Conservation (phyloP, 2,797 vertebrate genomes). For the Pangasius macronema region DNA sequence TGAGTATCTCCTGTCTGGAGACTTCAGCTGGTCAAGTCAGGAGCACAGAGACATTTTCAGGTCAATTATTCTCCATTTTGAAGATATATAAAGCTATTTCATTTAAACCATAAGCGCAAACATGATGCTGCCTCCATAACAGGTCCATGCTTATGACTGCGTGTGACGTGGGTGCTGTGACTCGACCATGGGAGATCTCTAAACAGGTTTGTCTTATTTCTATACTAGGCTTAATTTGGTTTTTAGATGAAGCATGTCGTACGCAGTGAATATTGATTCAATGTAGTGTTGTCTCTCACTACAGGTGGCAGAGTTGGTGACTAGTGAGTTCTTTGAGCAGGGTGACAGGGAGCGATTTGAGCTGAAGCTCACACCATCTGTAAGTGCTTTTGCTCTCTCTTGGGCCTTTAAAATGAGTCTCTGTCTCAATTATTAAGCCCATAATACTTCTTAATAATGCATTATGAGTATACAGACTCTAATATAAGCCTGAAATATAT, state of each 20-base stretch:
- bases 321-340: slow-evolving; percentile 83
- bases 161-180: slow-evolving; percentile 80
- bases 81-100: slow-evolving; percentile 1
- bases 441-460: background rate
- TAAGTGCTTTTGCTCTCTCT: slow-evolving; percentile 56
- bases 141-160: slow-evolving; percentile 85
- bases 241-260: background rate
- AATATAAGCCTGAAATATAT: background rate
- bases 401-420: background rate
- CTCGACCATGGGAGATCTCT: slow-evolving; percentile 81
- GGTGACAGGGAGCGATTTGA: slow-evolving; percentile 80
- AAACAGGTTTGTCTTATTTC: slow-evolving; percentile 72
- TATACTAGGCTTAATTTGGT: background rate
- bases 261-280: background rate
- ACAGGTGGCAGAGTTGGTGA: slow-evolving; percentile 81
- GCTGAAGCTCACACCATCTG: slow-evolving; percentile 79
- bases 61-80: slow-evolving; percentile 57
- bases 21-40: slow-evolving; percentile 77
- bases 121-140: slow-evolving; percentile 20
- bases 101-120: slow-evolving; percentile 4
- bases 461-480: background rate
- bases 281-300: slow-evolving; percentile 22
- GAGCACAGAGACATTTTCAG: slow-evolving; percentile 77
- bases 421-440: background rate
- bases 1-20: slow-evolving; percentile 73